A percentile compares a stretch with the other conserved stretches of the same genome.
Evolutionary conservation across 2,113 vertebrate genomes (phyloP).

Genomic region (Gracilinanus agilis): DNA sequence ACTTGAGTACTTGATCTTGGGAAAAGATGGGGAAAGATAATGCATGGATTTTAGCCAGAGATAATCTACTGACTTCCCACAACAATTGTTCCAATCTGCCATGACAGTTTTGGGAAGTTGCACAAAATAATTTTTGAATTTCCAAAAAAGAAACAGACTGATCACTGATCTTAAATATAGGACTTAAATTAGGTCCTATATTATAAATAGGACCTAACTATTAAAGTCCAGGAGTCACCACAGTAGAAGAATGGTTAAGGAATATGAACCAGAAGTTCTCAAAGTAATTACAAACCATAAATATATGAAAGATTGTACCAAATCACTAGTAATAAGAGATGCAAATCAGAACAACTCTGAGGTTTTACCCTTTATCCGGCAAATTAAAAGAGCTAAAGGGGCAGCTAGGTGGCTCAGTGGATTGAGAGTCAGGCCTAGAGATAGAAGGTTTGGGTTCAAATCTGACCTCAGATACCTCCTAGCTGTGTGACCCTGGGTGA

Average conservation of each 20-base stretch:
- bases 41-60: not conserved
- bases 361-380: not conserved
- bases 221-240: not conserved
- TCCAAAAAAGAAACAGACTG: not conserved
- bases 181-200: not conserved
- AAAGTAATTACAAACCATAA: not conserved
- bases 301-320: not conserved
- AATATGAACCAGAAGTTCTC: not conserved
- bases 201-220: not conserved
- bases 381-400: not conserved
- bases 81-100: not conserved
- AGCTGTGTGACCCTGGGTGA: too few relatives aligned
- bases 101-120: not conserved
- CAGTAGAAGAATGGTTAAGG: not conserved
- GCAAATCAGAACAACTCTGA: not conserved
- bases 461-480: too few relatives aligned
- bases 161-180: not conserved
- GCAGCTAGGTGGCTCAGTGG: too few relatives aligned
- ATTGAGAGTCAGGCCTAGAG: too few relatives aligned
- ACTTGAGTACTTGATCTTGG: not conserved
- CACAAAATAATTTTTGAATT: not conserved
- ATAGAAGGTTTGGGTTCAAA: too few relatives aligned
- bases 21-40: not conserved
- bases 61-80: not conserved
- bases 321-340: not conserved